Base-by-base conservation (phyloP, 92 coral and sea anemone genomes). In the Porites evermanni region DNA sequence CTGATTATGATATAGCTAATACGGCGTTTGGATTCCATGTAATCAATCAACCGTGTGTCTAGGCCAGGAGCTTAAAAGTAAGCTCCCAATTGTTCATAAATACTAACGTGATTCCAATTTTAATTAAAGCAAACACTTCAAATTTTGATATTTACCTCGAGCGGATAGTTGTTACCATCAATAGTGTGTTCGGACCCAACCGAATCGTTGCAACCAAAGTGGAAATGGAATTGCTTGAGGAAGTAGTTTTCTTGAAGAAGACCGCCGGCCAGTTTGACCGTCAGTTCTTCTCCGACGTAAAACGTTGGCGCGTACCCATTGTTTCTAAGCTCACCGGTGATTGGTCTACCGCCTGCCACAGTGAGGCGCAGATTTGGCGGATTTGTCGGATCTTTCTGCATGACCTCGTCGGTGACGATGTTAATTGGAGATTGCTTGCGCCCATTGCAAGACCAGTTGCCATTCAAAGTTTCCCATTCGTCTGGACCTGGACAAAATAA, bases 151-250 rank as follows among this genome's bases (percentile, higher is more conserved):
- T 53, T 70, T 56, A 93, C 93, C 95, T 92, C 95, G 0, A 68
- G 90, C 0, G 95, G 83, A 52, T 92, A 92, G 66, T 89, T 76
- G 76, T 83, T 84, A 8, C 96, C 94, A 77, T 93, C 96, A 20
- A 93, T 86, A 16, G 88, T 91, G 72, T 93, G 96, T 24, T 93
- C 96, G 12, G 96, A 93, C 3, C 96, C 96, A 38, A 73, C 81
- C 0, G 86, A 70, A 72, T 88, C 81, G 44, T 90, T 70, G 47
- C 91, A 77, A 8, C 93, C 96, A 61, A 89, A 93, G 64, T 93
- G 96, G 71, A 93, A 93, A 79, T 90, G 88, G 76, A 93, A 93
- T 79, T 90, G 92, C 60, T 89, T 89, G 12, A 89, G 82, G 56
- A 77, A 79, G 53, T 89, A 89, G 18, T 66, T 87, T 19, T 89